These are phyloP conservation scores for Oceanodroma leucorhoa DNA, from an alignment of 2,797 vertebrate genomes.

Conservation along the genomic window DNA sequence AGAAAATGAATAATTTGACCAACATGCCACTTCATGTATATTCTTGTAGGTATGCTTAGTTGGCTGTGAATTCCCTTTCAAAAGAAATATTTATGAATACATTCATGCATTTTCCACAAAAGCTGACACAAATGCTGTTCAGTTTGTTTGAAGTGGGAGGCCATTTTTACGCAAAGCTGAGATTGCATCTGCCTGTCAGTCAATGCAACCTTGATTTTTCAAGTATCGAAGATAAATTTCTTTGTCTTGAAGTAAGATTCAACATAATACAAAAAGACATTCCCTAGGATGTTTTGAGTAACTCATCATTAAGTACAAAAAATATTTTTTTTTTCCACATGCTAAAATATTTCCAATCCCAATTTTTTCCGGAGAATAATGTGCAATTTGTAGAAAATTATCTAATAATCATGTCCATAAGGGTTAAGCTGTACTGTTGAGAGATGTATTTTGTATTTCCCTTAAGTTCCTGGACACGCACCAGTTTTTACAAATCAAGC, in stretches of 20 bases:
- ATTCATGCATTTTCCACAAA: not conserved
- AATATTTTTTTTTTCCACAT: fast-evolving
- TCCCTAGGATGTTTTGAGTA: not conserved
- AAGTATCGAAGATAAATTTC: not conserved
- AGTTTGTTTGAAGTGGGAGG: not conserved
- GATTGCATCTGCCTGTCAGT: not conserved
- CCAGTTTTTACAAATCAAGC: not conserved
- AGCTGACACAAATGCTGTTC: not conserved
- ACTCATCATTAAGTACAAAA: not conserved
- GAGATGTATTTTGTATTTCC: not conserved
- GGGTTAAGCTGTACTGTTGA: not conserved
- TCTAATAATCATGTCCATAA: not conserved
- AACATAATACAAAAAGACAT: not conserved
- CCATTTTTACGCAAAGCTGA: not conserved
- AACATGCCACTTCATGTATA: not conserved
- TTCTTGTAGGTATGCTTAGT: not conserved
- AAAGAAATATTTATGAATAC: not conserved
- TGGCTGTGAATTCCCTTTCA: not conserved
- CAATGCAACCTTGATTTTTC: not conserved
- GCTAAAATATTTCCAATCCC: not conserved
- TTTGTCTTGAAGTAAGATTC: not conserved
- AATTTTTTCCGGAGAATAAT: not conserved
- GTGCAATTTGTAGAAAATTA: not conserved
- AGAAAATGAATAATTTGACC: slow-evolving; percentile 1
- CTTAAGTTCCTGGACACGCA: not conserved